phyloP scores from a whole-genome alignment of 2,888 invertebrate species.

The Choreutis nemorana region DNA sequence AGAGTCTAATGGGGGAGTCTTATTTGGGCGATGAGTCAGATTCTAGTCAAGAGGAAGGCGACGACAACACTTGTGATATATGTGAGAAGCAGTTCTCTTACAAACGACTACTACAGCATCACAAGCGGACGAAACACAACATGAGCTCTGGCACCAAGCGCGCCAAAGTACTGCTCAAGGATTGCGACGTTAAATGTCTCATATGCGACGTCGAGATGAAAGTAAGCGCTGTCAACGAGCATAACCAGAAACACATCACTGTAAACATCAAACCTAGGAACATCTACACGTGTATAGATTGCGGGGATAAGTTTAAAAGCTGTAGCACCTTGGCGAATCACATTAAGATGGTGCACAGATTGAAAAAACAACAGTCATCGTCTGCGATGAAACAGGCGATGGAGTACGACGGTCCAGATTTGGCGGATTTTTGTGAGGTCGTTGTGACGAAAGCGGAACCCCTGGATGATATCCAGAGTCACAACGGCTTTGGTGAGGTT shows the following conservation, averaged over 20 bases:
- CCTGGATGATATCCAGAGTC: slow-evolving; percentile 54
- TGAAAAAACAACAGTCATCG: slow-evolving; percentile 26
- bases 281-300: slow-evolving; percentile 51
- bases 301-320: slow-evolving; percentile 44
- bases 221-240: slow-evolving; percentile 45
- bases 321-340: slow-evolving; percentile 45
- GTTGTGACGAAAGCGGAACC: slow-evolving; percentile 65
- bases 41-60: slow-evolving; percentile 46
- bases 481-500: slow-evolving; percentile 55
- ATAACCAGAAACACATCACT: slow-evolving; percentile 48
- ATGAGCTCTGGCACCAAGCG: slow-evolving; percentile 49
- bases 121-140: slow-evolving; percentile 52
- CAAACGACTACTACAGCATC: slow-evolving; percentile 41
- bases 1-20: slow-evolving; percentile 23
- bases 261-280: slow-evolving; percentile 49
- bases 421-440: slow-evolving; percentile 66
- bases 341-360: slow-evolving; percentile 48
- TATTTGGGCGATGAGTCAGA: slow-evolving; percentile 32
- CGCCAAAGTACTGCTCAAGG: slow-evolving; percentile 45
- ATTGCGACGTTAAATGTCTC: slow-evolving; percentile 48
- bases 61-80: slow-evolving; percentile 53
- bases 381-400: slow-evolving; percentile 18
- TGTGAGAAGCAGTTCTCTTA: slow-evolving; percentile 59
- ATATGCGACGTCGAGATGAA: slow-evolving; percentile 56
- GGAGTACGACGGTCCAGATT: slow-evolving; percentile 21